Base-by-base conservation (phyloP, 2,888 invertebrate genomes). In the Lasioglossum marginatum region DNA sequence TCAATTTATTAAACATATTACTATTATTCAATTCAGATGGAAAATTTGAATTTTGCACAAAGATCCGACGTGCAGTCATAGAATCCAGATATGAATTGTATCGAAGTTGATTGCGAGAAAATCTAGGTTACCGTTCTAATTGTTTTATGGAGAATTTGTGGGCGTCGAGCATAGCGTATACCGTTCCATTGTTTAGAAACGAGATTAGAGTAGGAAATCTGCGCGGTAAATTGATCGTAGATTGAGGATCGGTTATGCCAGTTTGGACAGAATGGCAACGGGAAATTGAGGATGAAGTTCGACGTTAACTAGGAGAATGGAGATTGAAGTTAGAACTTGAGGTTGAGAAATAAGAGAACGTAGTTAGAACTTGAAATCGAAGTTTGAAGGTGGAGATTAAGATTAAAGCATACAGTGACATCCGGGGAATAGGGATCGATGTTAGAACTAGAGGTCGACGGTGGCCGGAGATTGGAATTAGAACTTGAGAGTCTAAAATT, bases 281-380 rank as follows among this genome's bases (percentile, higher is more conserved):
- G 63, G 63, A 63, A 63, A 63, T 68, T 34, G 66, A 34, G 66
- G 66, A 23, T 68, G 66, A 68, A 68, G 34, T 19, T 19, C 34
- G 66, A 68, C 31, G 66, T 68, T 68, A 68, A 63, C 63, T 6
- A 12, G 31, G 63, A 63, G 63, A 63, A 63, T 63, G 66, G 34
- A 66, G 66, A 66, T 23, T 23, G 66, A 66, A 66, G 40, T 68
- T 68, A 37, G 68, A 23, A 34, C 37, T 68, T 23, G 37, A 68
- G 34, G 37, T 68, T 37, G 68, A n/a, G 68, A n/a, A 34, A 68
- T 37, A 68, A 68, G 68, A 34, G 37, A 66, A 23, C 66, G 66
- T 34, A 34, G 66, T 66, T 66, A 66, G 66, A 66, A 66, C 66
- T 66, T 68, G 68, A 37, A 34, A 68, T 68, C 37, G 68, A 68